Evolutionary conservation across 2,113 vertebrate genomes (phyloP).

Genomic region (Puffinus mauretanicus): DNA sequence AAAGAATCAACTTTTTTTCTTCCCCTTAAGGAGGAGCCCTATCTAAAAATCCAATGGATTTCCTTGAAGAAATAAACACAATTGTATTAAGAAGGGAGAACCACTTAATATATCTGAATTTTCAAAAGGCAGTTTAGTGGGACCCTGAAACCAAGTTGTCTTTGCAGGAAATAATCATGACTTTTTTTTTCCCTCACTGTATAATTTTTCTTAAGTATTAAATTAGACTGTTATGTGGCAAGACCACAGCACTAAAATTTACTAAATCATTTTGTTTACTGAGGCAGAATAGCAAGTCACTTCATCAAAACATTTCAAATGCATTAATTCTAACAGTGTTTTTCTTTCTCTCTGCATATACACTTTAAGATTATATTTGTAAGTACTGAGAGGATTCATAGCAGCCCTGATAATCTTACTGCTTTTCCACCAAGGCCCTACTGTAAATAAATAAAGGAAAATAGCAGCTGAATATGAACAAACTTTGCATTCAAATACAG

Average conservation of each 20-base stretch:
- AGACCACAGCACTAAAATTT: not conserved
- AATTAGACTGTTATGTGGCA: not conserved
- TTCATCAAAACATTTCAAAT: not conserved
- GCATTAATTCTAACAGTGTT: not conserved
- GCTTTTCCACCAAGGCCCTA: not conserved
- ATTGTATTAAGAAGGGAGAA: not conserved
- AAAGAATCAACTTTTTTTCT: not conserved
- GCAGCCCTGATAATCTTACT: not conserved
- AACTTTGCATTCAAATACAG: not conserved
- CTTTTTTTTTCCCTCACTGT: too few relatives aligned
- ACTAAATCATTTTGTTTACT: not conserved
- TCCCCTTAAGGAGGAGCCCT: not conserved
- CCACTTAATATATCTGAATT: not conserved
- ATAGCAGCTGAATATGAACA: not conserved
- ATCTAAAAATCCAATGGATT: not conserved
- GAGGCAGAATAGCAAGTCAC: not conserved
- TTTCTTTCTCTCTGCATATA: not conserved
- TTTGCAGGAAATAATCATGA: not conserved
- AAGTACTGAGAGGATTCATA: not conserved
- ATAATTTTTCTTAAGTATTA: not conserved
- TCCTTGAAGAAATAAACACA: not conserved
- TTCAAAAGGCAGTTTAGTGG: not conserved
- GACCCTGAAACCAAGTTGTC: not conserved
- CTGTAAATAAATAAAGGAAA: not conserved
- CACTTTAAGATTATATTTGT: not conserved